Evolutionary conservation across 2,113 vertebrate species (phyloP).

Genomic region (Phrynosoma platyrhinos): DNA sequence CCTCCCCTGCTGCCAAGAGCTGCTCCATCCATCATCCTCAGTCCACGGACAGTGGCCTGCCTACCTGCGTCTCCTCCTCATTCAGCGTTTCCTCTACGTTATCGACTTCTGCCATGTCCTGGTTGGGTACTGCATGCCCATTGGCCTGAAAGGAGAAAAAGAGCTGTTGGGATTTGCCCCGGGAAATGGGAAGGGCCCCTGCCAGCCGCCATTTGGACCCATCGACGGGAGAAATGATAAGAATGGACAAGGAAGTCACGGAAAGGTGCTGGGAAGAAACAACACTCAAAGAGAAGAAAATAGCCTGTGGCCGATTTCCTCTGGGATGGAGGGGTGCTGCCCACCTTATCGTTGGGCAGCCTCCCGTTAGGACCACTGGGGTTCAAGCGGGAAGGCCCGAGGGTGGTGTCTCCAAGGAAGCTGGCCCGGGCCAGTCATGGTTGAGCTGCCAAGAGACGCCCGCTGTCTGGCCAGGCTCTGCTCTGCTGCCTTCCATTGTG

Average conservation of each 20-base stretch:
- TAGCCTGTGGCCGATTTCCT: not conserved
- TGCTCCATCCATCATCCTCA: no score
- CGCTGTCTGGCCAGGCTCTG: not conserved
- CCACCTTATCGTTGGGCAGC: not conserved
- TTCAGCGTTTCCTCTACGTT: slow-evolving; percentile 69
- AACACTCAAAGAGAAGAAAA: no score
- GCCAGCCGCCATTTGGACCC: no score
- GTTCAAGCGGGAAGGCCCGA: not conserved
- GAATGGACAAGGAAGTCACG: no score
- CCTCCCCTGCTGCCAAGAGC: no score
- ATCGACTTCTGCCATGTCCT: slow-evolving; percentile 69
- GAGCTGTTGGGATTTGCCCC: fast-evolving
- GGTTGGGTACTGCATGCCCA: slow-evolving; percentile 71
- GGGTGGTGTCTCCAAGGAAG: not conserved
- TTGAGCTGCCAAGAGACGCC: not conserved
- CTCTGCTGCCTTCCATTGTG: not conserved
- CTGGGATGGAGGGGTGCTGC: not conserved
- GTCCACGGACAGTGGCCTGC: not conserved
- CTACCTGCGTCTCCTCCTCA: slow-evolving; percentile 84
- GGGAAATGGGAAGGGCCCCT: not conserved
- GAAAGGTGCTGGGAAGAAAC: not conserved
- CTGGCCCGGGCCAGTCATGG: not conserved
- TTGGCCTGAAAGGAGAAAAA: slow-evolving; percentile 70
- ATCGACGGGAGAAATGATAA: not conserved
- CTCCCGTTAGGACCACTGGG: not conserved